phyloP scores from a whole-genome alignment of 1,140 invertebrate species.

The Drosophila parabipectinata region DNA sequence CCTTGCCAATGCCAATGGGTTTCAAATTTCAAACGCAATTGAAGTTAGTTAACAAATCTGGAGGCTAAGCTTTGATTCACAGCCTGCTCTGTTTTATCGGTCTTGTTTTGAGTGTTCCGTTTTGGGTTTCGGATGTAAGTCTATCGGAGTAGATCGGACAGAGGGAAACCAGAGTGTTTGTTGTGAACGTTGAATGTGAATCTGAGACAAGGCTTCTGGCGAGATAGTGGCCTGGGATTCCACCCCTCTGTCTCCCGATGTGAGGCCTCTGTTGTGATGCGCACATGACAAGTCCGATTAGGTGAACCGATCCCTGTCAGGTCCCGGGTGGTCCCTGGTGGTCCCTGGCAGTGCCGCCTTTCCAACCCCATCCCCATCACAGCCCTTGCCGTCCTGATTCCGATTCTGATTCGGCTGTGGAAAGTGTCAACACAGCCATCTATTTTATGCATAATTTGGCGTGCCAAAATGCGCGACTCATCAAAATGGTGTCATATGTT shows the following conservation, averaged over 20 bases:
- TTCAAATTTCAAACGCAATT: constrained; percentile 61
- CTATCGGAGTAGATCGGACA: too few relatives aligned
- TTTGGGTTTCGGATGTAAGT: not conserved
- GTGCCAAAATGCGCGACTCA: constrained; percentile 47
- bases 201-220: too few relatives aligned
- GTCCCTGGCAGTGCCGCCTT: not conserved
- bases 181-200: too few relatives aligned
- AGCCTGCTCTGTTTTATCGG: not conserved
- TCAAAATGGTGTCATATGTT: constrained; percentile 78
- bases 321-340: not conserved
- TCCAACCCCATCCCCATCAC: not conserved
- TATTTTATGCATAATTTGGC: constrained; percentile 73
- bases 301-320: constrained; percentile 5
- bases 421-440: constrained; percentile 68
- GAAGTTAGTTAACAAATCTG: constrained; percentile 54
- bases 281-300: constrained; percentile 76
- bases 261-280: constrained; percentile 60
- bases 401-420: not conserved
- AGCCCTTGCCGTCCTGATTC: not conserved
- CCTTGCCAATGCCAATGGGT: constrained; percentile 18
- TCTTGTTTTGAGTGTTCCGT: too few relatives aligned
- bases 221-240: not conserved
- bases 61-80: constrained; percentile 10
- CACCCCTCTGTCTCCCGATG: constrained; percentile 16
- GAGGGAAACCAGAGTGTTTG: too few relatives aligned